Base-by-base conservation (phyloP, 2,797 vertebrate species). In the Loriculus beryllinus region DNA sequence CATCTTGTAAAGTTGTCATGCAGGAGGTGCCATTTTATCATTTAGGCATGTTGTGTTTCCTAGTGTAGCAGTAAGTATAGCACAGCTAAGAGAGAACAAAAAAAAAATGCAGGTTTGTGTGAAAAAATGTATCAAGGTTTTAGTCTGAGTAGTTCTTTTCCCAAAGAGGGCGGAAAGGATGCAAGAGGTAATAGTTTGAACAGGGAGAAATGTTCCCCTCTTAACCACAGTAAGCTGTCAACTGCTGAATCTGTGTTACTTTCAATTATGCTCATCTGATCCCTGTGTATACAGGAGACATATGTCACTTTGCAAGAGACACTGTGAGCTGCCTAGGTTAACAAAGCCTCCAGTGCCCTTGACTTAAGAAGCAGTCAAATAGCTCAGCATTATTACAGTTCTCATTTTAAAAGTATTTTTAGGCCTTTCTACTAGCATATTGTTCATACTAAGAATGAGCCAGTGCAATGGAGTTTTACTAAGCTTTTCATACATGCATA, bases 241-340 rank as follows among this genome's bases (percentile, higher is more conserved):
- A 57, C 82, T 95, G 76, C 92, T 92, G 88, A 91, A 93, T 86
- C 79, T 87, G 65, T 95, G 70, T 95, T 95, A 75, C 92, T 95
- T 96, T 95, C 95, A 95, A 72, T 96, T 95, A 95, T 40, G 48
- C 52, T 89, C 62, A 42, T 88, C 59, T 84, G 84, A 86, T 93
- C 84, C 43, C 54, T 72, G 42, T 39, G 57, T 80, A 10, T 96
- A 78, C 80, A 96, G 84, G 74, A 93, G 86, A 87, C 80, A 63
- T 56, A 85, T 89, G 90, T 82, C 92, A 95, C 87, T 95, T 88
- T 84, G 69, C 80, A 77, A 26, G 69, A 92, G 56, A 56, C 54
- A 45, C 60, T 31, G 26, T 62, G 79, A 96, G 57, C 65, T 93
- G 57, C 86, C 64, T 91, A 22, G 49, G 71, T 86, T 92, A 93